Percentiles rank a stretch among this genome's conserved stretches.
Conservation (phyloP, 2,113 vertebrate genomes). For the Cryptomyrus ogoouensis region DNA sequence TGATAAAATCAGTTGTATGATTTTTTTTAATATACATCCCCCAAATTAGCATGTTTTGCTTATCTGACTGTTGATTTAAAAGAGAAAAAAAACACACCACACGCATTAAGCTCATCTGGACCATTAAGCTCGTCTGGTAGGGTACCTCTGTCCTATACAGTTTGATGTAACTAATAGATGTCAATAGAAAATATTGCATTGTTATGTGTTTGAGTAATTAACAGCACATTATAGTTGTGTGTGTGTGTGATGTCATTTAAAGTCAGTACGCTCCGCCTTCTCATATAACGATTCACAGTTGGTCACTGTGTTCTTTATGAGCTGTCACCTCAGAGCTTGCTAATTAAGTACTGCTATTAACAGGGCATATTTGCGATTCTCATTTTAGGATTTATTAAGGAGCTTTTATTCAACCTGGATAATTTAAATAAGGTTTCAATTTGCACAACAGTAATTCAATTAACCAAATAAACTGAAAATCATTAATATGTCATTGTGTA, state of each 20-base stretch:
- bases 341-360: background rate
- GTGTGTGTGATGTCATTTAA: background rate
- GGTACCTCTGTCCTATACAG: background rate
- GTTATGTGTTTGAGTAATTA: background rate
- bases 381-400: background rate
- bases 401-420: background rate
- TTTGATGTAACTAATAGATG: background rate
- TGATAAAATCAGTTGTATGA: background rate
- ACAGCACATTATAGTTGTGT: background rate
- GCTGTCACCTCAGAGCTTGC: background rate
- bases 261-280: background rate
- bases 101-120: too few relatives aligned
- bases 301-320: background rate
- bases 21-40: background rate
- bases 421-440: background rate
- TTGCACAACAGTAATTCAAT: background rate
- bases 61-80: background rate
- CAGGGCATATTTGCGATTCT: background rate
- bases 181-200: background rate
- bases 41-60: background rate
- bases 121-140: too few relatives aligned
- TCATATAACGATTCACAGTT: background rate
- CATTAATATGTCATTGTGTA: background rate
- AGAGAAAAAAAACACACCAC: background rate
- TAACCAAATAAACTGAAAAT: background rate